Evolutionary conservation across 2,888 invertebrate species (phyloP).

Genomic region (Periphyllus acericola): DNA sequence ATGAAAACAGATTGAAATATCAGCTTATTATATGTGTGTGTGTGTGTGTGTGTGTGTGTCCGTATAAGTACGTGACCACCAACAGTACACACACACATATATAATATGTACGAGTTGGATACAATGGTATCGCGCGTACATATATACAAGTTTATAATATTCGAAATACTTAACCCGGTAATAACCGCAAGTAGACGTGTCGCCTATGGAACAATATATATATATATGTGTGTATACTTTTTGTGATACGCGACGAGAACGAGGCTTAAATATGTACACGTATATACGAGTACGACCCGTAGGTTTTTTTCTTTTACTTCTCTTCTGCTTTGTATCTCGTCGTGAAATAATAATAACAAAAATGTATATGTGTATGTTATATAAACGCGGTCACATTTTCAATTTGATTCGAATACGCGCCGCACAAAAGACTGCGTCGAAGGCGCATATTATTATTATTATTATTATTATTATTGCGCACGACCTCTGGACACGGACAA

Average conservation of each 20-base stretch:
- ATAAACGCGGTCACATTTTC: neutral
- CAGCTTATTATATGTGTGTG: neutral
- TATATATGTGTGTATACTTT: neutral
- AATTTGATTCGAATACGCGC: conserved; percentile 13
- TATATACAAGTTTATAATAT: neutral
- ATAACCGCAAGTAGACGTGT: conserved; percentile 16
- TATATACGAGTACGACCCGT: neutral
- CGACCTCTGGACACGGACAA: neutral
- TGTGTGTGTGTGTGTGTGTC: neutral
- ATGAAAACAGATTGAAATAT: conserved; percentile 46
- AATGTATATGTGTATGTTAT: neutral
- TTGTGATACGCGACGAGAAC: too few relatives aligned
- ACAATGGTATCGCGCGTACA: neutral
- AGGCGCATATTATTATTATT: neutral
- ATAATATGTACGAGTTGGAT: neutral
- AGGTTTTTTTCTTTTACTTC: neutral
- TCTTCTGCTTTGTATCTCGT: neutral
- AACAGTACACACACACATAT: neutral
- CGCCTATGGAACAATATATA: neutral
- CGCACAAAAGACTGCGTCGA: neutral
- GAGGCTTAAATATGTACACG: neutral
- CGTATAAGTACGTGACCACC: neutral
- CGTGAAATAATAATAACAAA: neutral
- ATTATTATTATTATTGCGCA: neutral
- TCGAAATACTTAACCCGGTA: conserved; percentile 46